Conservation (phyloP, 2,888 invertebrate species). For the Caenorhabditis sp. region DNA sequence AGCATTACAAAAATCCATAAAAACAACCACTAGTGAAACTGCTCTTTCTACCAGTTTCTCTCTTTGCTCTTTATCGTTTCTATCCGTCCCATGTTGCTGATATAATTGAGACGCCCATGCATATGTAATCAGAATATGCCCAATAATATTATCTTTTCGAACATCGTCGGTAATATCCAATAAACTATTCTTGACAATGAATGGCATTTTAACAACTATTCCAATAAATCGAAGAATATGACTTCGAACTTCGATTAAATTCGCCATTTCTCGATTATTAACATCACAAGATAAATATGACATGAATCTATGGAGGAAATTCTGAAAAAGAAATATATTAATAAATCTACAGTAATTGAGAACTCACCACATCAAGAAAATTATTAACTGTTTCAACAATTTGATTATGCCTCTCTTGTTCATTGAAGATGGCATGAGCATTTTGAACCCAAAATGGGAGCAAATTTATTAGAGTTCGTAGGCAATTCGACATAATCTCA, state of each 20-base stretch:
- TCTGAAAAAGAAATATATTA: constrained; percentile 6
- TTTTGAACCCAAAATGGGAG: constrained; percentile 24
- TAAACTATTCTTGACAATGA: constrained; percentile 7
- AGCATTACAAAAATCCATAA: constrained; percentile 16
- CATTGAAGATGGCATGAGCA: background rate
- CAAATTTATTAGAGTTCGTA: constrained; percentile 32
- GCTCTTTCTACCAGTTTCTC: constrained; percentile 17
- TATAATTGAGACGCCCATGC: constrained; percentile 7
- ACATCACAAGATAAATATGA: constrained; percentile 9
- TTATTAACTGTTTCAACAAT: background rate
- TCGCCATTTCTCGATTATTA: background rate
- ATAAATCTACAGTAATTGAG: background rate
- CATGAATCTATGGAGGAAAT: constrained; percentile 13
- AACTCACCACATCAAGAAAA: constrained; percentile 13
- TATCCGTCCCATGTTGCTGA: background rate
- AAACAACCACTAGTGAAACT: constrained; percentile 8
- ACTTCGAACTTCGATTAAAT: constrained; percentile 27
- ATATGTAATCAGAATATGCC: constrained; percentile 7
- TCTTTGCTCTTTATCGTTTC: background rate
- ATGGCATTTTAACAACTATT: constrained; percentile 14
- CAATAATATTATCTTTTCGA: constrained; percentile 19
- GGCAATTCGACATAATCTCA: constrained; percentile 20
- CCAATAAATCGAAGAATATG: constrained; percentile 17
- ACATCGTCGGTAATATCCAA: constrained; percentile 18
- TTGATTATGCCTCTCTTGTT: constrained; percentile 7